Conservation (phyloP, 2,797 vertebrate species). For the Malurus splendens region DNA sequence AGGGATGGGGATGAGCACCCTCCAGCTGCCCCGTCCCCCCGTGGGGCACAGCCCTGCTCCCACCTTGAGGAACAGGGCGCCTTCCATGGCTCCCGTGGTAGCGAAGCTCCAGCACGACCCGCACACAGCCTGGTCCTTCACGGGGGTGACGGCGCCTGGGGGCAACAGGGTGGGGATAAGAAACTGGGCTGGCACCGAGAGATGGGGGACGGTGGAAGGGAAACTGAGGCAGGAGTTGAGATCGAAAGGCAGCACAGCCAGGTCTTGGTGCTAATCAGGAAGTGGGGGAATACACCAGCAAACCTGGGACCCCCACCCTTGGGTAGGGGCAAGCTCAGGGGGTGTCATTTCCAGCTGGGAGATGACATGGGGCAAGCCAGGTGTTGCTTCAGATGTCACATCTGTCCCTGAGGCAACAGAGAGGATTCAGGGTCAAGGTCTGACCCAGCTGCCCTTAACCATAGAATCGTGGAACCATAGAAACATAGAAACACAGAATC, state of each 20-base stretch:
- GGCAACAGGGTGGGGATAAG: background rate
- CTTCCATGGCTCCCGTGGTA: conserved; percentile 70
- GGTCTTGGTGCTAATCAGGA: rapidly evolving
- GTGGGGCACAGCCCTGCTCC: background rate
- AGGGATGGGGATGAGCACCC: background rate
- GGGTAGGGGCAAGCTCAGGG: background rate
- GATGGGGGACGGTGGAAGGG: background rate
- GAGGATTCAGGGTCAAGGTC: background rate
- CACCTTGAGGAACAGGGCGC: conserved; percentile 82
- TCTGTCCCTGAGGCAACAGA: background rate
- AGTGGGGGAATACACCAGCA: rapidly evolving
- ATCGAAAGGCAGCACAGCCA: background rate
- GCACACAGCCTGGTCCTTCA: conserved; percentile 18
- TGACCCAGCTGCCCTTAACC: background rate
- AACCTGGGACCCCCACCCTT: background rate
- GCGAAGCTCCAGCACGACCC: conserved; percentile 36
- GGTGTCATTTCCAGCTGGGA: background rate
- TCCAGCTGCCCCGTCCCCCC: rapidly evolving
- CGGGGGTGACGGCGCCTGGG: background rate
- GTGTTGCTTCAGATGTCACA: background rate
- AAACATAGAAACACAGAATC: too few relatives aligned
- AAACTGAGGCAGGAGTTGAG: background rate
- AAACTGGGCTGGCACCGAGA: rapidly evolving
- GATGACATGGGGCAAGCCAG: background rate
- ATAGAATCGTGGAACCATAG: background rate